A percentile compares a stretch with the other conserved stretches of the same genome.
Evolutionary conservation across 1,140 invertebrate species (phyloP).

Genomic region (Oreohelix idahoensis): DNA sequence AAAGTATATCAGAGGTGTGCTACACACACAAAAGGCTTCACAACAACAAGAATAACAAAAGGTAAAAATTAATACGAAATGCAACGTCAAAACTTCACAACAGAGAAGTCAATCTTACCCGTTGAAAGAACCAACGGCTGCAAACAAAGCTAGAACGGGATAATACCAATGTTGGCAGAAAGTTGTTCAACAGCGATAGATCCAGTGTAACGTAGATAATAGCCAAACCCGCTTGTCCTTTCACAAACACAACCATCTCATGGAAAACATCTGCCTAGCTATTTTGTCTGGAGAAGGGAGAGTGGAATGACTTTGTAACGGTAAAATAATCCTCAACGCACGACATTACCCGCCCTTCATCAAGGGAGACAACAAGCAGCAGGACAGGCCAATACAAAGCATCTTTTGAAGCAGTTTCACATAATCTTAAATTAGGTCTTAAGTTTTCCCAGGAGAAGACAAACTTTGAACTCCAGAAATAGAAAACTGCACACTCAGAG

Average conservation of each 20-base stretch:
- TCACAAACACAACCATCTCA: neutral
- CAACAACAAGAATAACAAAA: neutral
- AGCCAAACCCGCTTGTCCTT: neutral
- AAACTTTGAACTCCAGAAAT: neutral
- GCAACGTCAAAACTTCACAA: neutral
- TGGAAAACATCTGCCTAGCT: conserved; percentile 20
- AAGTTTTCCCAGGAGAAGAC: neutral
- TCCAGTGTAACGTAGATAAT: neutral
- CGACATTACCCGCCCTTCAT: neutral
- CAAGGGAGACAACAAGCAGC: neutral
- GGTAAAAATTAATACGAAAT: neutral
- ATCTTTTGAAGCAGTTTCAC: neutral
- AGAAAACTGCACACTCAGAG: neutral
- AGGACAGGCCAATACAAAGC: neutral
- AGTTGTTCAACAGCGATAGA: neutral
- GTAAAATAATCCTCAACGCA: neutral
- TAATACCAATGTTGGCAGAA: neutral
- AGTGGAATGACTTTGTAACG: conserved; percentile 14
- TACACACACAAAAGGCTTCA: neutral
- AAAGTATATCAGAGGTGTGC: too few species aligned
- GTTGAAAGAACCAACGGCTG: neutral
- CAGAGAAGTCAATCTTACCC: neutral
- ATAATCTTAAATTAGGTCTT: conserved; percentile 24
- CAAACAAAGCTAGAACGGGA: neutral
- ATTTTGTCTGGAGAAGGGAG: neutral